Base-by-base conservation (phyloP, 2,888 invertebrate species). In the Drosophila testacea region DNA sequence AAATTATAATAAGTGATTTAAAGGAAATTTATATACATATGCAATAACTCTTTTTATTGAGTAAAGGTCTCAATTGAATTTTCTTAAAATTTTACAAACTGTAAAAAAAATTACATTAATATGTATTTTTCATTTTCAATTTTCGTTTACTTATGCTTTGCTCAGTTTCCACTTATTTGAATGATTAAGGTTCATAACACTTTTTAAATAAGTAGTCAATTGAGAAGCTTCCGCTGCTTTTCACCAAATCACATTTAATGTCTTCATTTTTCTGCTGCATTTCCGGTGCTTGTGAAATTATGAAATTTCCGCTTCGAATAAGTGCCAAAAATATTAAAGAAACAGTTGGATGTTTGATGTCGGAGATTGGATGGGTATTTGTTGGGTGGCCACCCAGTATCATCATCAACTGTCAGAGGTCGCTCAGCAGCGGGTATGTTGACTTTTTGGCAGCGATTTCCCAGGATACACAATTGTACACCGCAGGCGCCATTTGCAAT, bases 401-500 rank as follows among this genome's bases (percentile, higher is more conserved):
- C 27, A 60, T 60, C 51, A 44, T 50, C 44, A 11, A 10, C 27
- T 27, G 62, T 38, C 16, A 28, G 44, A 47, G 34, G 48, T 48
- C 50, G 16, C 7, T 16, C 63, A 56, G 57, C 62, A 72, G 73
- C 57, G 50, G 60, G 79, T 63, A 72, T 64, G 67, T 75, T 75
- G 77, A 73, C 77, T 71, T 64, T 70, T 66, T 68, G 66, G 64
- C 66, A 54, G 68, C 65, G 61, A 60, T 68, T 57, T 77, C 69
- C 72, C 69, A 72, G 62, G 30, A 75, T 66, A 46, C 55, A 27
- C 47, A 46, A 7, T n/a, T 28, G 44, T 60, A 51, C 56, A 68
- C 79, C 70, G 67, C 88, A 73, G 85, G 85, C 79, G 69, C 66
- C 77, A 65, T 73, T 72, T 69, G 50, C 41, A 47, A 51, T 38